A percentile compares a stretch with the other conserved stretches of the same genome.
Conservation (phyloP, 2,797 vertebrate species). For the Ptychadena robeensis region DNA sequence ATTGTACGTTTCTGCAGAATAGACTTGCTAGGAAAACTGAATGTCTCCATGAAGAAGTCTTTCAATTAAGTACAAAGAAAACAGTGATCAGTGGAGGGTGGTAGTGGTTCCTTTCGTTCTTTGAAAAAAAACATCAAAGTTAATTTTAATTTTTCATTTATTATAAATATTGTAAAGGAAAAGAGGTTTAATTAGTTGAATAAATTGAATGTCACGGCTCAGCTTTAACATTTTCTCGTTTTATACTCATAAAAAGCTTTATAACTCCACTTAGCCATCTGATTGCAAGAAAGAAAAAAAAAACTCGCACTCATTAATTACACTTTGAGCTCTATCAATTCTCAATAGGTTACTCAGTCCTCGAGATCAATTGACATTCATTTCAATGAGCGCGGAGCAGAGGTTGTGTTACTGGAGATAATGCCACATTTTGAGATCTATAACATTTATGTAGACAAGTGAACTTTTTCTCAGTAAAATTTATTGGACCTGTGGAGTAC, state of each 20-base stretch:
- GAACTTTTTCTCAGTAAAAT: neutral
- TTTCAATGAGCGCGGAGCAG: conserved; percentile 6
- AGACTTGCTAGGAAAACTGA: too few species aligned
- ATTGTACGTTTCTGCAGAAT: too few species aligned
- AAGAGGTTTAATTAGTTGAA: conserved; percentile 24
- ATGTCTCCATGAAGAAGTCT: too few species aligned
- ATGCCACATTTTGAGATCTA: conserved; percentile 27
- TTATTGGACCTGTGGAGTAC: neutral
- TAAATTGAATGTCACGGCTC: conserved; percentile 5
- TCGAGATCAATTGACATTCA: conserved; percentile 37
- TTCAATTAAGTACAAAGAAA: too few species aligned
- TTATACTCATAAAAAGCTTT: conserved; percentile 12
- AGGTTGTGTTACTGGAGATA: conserved; percentile 29
- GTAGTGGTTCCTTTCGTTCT: too few species aligned
- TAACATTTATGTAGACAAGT: conserved; percentile 19
- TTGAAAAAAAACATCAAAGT: neutral
- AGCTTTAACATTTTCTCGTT: conserved; percentile 31
- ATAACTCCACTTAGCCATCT: neutral
- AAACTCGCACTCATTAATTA: conserved; percentile 19
- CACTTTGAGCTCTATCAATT: conserved; percentile 3
- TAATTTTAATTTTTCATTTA: neutral
- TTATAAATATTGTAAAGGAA: neutral
- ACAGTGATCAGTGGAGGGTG: neutral
- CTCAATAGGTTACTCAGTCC: conserved; percentile 9
- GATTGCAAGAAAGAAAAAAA: too few species aligned